Base-by-base conservation (phyloP, 2,113 vertebrate genomes). In the Tragelaphus strepsiceros region DNA sequence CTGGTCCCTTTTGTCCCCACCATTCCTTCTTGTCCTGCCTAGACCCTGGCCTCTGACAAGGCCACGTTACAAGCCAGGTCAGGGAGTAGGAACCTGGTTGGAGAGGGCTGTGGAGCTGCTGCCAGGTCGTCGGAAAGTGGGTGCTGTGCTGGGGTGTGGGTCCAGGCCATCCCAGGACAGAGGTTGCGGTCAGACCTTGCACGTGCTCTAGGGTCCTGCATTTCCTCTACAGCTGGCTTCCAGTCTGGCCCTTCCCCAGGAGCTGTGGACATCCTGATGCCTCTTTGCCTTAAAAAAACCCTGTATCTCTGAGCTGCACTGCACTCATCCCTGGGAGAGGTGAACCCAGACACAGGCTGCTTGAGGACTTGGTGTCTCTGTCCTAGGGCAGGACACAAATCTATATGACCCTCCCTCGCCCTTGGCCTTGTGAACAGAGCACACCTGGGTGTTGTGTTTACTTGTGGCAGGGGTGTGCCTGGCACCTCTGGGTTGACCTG, bases 211-310 rank as follows among this genome's bases (percentile, higher is more conserved):
- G 67, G 64, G 26, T 35, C 83, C 67, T 30, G 5, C 16, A 13
- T 32, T n/a, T 78, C 61, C 53, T 28, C 24, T 28, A n/a, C 11
- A 80, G 43, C 49, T 87, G 26, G 71, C 16, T 64, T 58, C 2
- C 35, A 15, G 58, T 59, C 15, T 16, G 67, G 64, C 59, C 92
- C 78, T 74, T 67, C 74, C 28, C 77, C 32, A 21, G 86, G 39
- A 61, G 35, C 39, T 11, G 5, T 6, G 77, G 90, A 83, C 49
- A 53, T 39, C 61, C 19, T 22, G 19, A 81, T 67, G 97, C 97
- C 88, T 82, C 90, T 97, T 96, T 98, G 95, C 96, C 95, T 98
- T 97, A 97, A 97, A 5, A 35, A 46, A 35, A 87, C 26, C 93
- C 83, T 8, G 2, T 59, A 21, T 86, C 71, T 94, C 58, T 61